phyloP scores from a whole-genome alignment of 2,888 invertebrate genomes.

The Scaptomyza cyrtandrae region DNA sequence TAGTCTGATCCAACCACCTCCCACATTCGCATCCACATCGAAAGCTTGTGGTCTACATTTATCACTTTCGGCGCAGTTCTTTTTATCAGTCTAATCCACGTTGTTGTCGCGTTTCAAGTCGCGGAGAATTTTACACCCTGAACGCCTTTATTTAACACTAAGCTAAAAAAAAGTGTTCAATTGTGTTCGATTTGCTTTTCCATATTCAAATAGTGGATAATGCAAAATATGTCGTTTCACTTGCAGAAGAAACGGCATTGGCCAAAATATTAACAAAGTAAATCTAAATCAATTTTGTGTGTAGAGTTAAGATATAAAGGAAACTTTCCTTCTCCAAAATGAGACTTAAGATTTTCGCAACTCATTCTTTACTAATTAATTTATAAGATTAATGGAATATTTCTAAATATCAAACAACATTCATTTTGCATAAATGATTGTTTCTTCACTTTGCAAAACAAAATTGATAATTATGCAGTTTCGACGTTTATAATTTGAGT shows the following conservation, averaged over 20 bases:
- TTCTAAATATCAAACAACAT: not conserved
- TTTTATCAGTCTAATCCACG: conserved; percentile 74
- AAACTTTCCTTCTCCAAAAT: not conserved
- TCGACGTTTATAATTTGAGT: not conserved
- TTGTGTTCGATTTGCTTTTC: not conserved
- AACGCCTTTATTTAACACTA: not conserved
- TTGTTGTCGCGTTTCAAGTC: conserved; percentile 62
- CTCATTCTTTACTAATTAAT: not conserved
- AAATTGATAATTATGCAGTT: conserved; percentile 1
- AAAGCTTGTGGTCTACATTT: conserved; percentile 49
- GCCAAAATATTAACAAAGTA: conserved; percentile 22
- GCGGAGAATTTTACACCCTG: conserved; percentile 55
- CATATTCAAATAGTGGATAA: conserved; percentile 8
- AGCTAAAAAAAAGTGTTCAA: conserved; percentile 1
- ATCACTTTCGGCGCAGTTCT: conserved; percentile 74
- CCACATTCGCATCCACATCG: conserved; percentile 44
- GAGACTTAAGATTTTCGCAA: not conserved
- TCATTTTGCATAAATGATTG: not conserved
- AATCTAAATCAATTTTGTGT: conserved; percentile 19
- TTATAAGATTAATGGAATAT: not conserved
- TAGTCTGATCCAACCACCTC: conserved; percentile 42
- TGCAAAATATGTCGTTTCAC: conserved; percentile 20
- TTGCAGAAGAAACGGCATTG: conserved; percentile 22
- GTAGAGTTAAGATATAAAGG: not conserved
- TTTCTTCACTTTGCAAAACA: not conserved